Conservation (phyloP, 2,113 vertebrate genomes). For the Anseranas semipalmata region DNA sequence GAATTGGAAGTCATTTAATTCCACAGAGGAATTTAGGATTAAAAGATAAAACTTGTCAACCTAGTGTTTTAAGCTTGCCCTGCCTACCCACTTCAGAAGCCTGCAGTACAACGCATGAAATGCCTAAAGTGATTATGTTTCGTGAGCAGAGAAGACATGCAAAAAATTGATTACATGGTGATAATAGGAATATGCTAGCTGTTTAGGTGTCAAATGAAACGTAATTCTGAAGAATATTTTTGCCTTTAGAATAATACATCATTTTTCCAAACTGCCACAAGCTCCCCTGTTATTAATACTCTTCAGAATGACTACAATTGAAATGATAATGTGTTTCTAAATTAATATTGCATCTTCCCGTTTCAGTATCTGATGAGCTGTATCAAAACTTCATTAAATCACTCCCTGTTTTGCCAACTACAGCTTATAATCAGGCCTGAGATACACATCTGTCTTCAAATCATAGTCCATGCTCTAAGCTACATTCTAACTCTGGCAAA, state of each 20-base stretch:
- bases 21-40: conserved; percentile 31
- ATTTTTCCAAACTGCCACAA: conserved; percentile 55
- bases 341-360: conserved; percentile 71
- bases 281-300: conserved; percentile 64
- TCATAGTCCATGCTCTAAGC: neutral
- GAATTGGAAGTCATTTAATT: neutral
- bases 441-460: neutral
- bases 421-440: neutral
- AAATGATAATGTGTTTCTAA: conserved; percentile 70
- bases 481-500: neutral
- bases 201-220: conserved; percentile 70
- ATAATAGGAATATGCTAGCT: conserved; percentile 49
- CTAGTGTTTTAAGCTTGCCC: neutral
- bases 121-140: conserved; percentile 21
- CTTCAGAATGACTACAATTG: conserved; percentile 58
- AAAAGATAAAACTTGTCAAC: conserved; percentile 21
- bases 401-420: conserved; percentile 56
- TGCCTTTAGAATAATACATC: conserved; percentile 63
- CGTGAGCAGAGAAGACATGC: conserved; percentile 1
- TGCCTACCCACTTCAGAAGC: neutral
- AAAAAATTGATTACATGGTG: conserved; percentile 42
- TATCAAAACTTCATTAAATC: conserved; percentile 77
- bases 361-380: conserved; percentile 72
- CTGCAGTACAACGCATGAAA: neutral
- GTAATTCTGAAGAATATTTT: conserved; percentile 60